Base-by-base conservation (phyloP, 1,140 invertebrate genomes). In the Dendrolimus punctatus region DNA sequence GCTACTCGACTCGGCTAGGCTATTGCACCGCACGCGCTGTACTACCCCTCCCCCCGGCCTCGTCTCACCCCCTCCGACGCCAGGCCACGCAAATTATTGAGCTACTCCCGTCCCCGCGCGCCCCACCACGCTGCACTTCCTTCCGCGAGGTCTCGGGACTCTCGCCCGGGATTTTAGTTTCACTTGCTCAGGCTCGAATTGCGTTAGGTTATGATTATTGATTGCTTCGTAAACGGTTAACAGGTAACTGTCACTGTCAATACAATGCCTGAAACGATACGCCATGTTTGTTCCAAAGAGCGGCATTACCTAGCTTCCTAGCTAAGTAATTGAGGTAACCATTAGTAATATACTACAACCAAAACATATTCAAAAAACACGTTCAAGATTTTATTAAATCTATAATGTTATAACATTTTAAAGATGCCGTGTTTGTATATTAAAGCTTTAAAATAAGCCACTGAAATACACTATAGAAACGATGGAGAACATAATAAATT, bases 21-120 rank as follows among this genome's bases (percentile, higher is more conserved):
- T 68, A 62, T 65, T 68, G 66, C 66, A 61, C 62, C 53, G 63
- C 62, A 51, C 60, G 59, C 50, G 59, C 53, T 47, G 40, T 51
- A 43, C 40, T n/a, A 7, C 8, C 48, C 10, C 40, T 40, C 49
- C 56, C 51, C 46, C 44, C 49, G 38, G 9, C 41, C 46, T 6
- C 50, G 39, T 57, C 49, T 43, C 57, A 52, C 53, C 46, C 10
- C 50, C 40, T 38, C 43, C 40, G 40, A 8, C 49, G 23, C 40
- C 46, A 48, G 53, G 49, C 8, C 60, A 70, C 67, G 64, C 67
- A 66, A 66, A 66, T 66, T 70, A 70, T 66, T 66, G 67, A 66
- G 60, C 62, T 43, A 54, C 48, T 38, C n/a, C 53, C 7, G 49
- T 41, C 54, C 8, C 49, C 42, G 37, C 9, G 42, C 47, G 46